phyloP scores from a whole-genome alignment of 2,113 vertebrate genomes.

The Cynoglossus semilaevis region DNA sequence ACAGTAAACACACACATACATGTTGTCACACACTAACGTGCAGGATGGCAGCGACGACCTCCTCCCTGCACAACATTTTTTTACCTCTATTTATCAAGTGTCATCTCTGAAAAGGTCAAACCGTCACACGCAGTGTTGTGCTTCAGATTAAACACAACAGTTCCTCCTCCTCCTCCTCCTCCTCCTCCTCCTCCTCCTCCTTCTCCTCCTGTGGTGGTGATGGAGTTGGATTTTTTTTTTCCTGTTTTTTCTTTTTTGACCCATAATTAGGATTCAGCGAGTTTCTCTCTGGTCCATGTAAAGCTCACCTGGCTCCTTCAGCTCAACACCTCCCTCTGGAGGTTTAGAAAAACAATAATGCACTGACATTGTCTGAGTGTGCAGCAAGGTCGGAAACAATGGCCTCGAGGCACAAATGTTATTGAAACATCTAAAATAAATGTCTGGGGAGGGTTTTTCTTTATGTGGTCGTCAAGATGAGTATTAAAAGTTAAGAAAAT shows the following conservation, averaged over 20 bases:
- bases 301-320: constrained; percentile 36
- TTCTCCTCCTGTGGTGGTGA: constrained; percentile 11
- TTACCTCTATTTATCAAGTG: constrained; percentile 63
- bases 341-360: constrained; percentile 11
- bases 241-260: constrained; percentile 3
- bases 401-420: too few species aligned
- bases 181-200: constrained; percentile 34
- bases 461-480: too few species aligned
- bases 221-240: not conserved
- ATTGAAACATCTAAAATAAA: too few species aligned
- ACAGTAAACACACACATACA: not conserved
- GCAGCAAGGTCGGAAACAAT: not conserved
- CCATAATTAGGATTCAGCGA: constrained; percentile 32
- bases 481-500: too few species aligned
- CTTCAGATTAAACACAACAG: constrained; percentile 62
- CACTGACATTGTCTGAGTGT: not conserved
- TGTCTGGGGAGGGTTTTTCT: too few species aligned
- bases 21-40: constrained; percentile 8
- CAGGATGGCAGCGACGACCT: constrained; percentile 1
- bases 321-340: constrained; percentile 51
- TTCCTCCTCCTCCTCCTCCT: constrained; percentile 49
- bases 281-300: constrained; percentile 37
- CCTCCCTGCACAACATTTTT: constrained; percentile 31
- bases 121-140: constrained; percentile 41
- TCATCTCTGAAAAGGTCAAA: constrained; percentile 58